Base-by-base conservation (phyloP, 2,797 vertebrate genomes). In the Micrastur ruficollis region DNA sequence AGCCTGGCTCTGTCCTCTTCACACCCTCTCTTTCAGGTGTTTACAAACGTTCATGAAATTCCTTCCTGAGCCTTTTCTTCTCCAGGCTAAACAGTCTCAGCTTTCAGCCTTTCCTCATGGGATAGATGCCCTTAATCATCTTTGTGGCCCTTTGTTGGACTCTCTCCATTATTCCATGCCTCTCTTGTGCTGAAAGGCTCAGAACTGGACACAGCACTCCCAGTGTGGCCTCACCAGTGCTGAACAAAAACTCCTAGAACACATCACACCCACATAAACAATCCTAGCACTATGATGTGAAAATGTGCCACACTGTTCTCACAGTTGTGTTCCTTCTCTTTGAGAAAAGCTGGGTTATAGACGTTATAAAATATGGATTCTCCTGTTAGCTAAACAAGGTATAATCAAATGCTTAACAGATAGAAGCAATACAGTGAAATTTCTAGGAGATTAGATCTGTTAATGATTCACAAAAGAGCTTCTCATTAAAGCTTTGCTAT, bases 221-320 rank as follows among this genome's bases (percentile, higher is more conserved):
- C 1, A 1, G 4, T 27, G 15, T 53, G 13, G 10, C 14, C 40
- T 71, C 61, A 55, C 25, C 2, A 8, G 8, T 1, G 1, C 8
- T 79, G 32, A 58, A 20, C 53, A 55, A 85, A 66, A 5, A 47
- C 66, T 50, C 7, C 4, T 32, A 31, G 34, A n/a, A 86, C 7
- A 53, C 5, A 18, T 31, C 14, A 47, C 8, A 65, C 7, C 3
- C 18, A 47, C 6, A 63, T 16, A 52, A 74, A 31, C 22, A 76
- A 15, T 36, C 29, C 23, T 62, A 47, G 9, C 84, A 32, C 13
- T 36, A 27, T 7, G 7, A 12, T 9, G 5, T 29, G 8, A 53
- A 89, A 80, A 71, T 0, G 0, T 42, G 25, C 32, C 83, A 53
- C 8, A 7, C 3, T 59, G 4, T 53, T 79, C 11, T 47, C 36